Conservation (phyloP, 1,140 invertebrate species). For the Philopotamus ludificatus region DNA sequence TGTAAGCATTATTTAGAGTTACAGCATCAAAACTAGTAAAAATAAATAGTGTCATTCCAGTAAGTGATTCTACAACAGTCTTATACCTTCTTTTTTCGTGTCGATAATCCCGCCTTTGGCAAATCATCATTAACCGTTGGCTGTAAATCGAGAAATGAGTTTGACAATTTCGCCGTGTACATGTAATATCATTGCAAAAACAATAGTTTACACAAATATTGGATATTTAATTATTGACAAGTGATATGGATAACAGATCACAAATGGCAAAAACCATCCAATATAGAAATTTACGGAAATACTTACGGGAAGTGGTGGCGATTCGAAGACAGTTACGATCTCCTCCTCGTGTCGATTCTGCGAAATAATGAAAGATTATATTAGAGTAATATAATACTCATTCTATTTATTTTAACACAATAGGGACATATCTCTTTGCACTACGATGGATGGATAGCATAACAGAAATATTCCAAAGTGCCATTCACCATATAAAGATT, state of each 20-base stretch:
- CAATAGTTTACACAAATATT: too few relatives aligned
- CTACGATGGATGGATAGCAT: too few relatives aligned
- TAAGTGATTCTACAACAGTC: too few relatives aligned
- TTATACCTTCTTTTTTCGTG: constrained; percentile 26
- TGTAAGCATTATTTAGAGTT: background rate
- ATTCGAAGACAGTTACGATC: constrained; percentile 19
- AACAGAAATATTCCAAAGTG: too few relatives aligned
- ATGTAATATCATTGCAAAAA: too few relatives aligned
- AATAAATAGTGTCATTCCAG: too few relatives aligned
- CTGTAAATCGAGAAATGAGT: constrained; percentile 12
- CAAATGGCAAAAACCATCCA: too few relatives aligned
- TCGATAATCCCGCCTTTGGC: constrained; percentile 10
- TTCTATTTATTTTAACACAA: background rate
- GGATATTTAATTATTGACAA: too few relatives aligned
- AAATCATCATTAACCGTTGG: constrained; percentile 16
- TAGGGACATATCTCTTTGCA: background rate
- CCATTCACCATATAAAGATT: too few relatives aligned
- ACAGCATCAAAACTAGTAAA: too few relatives aligned
- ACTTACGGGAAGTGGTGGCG: constrained; percentile 19
- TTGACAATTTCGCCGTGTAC: background rate
- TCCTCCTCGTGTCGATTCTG: constrained; percentile 28
- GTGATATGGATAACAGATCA: too few relatives aligned
- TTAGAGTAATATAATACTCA: background rate
- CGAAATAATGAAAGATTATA: constrained; percentile 1
- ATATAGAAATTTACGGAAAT: too few relatives aligned